Evolutionary conservation across 2,113 vertebrate species (phyloP).

Genomic region (Varanus salvator): DNA sequence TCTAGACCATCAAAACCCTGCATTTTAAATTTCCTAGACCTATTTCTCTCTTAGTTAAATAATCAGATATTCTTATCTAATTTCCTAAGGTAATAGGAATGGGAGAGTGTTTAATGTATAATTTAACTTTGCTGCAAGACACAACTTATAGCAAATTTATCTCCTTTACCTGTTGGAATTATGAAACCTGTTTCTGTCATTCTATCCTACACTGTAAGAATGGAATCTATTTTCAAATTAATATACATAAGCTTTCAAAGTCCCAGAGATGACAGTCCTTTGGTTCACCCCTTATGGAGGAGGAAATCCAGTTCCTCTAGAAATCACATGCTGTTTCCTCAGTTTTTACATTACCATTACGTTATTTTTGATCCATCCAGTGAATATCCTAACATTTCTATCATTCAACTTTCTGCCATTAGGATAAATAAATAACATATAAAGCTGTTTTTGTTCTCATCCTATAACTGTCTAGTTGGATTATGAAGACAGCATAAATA

Average conservation of each 20-base stretch:
- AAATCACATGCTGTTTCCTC: not conserved
- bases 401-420: not conserved
- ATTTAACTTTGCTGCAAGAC: not conserved
- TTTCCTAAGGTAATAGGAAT: slow-evolving; percentile 36
- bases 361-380: not conserved
- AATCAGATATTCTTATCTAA: slow-evolving; percentile 13
- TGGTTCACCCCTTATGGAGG: not conserved
- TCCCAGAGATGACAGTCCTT: accelerated
- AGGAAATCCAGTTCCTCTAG: not conserved
- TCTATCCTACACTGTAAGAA: not conserved
- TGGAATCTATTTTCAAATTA: slow-evolving; percentile 1
- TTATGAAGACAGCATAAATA: not conserved
- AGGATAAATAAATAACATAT: not conserved
- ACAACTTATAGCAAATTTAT: slow-evolving; percentile 12
- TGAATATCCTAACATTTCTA: not conserved
- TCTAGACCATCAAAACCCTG: not conserved
- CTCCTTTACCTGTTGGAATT: slow-evolving; percentile 31
- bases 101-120: slow-evolving; percentile 14
- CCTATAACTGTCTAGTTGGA: not conserved
- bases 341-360: not conserved
- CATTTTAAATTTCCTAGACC: not conserved
- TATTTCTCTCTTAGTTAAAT: slow-evolving; percentile 31
- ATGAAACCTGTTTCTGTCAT: not conserved
- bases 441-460: not conserved
- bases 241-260: not conserved